Conservation (phyloP, 2,797 vertebrate species). For the Anas acuta region DNA sequence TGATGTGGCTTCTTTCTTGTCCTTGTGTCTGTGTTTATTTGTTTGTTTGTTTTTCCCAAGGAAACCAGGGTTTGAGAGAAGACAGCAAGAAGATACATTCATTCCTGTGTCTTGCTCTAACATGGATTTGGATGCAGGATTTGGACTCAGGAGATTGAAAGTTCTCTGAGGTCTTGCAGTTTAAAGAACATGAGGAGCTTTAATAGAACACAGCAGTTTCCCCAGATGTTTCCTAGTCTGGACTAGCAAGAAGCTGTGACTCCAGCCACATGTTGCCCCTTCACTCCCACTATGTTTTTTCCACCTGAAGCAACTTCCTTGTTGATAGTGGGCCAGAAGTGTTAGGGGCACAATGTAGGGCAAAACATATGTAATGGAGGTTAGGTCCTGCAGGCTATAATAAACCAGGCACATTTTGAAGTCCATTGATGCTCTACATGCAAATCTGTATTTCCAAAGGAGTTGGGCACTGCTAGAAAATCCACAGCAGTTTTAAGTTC, state of each 20-base stretch:
- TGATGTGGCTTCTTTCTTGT: neutral
- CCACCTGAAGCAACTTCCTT: neutral
- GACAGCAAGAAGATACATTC: neutral
- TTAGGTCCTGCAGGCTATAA: neutral
- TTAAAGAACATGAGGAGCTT: neutral
- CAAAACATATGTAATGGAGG: neutral
- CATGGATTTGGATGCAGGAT: neutral
- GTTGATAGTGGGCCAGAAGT: neutral
- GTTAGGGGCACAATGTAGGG: neutral
- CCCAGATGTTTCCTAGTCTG: fast-evolving
- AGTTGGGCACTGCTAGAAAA: neutral
- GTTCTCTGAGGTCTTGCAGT: neutral
- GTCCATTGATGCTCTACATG: neutral
- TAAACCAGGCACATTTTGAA: neutral
- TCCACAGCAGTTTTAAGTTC: neutral
- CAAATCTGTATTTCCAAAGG: neutral
- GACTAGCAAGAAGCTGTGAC: neutral
- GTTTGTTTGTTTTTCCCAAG: neutral
- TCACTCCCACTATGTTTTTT: neutral
- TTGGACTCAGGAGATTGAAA: neutral
- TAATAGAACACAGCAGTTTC: neutral
- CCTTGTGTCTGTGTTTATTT: neutral
- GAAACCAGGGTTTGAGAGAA: neutral
- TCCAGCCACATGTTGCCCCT: neutral
- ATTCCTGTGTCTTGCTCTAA: neutral